Evolutionary conservation across 2,113 vertebrate genomes (phyloP), one percentile per base, ranked within the genome.

Genomic region (Aramus guarauna): DNA sequence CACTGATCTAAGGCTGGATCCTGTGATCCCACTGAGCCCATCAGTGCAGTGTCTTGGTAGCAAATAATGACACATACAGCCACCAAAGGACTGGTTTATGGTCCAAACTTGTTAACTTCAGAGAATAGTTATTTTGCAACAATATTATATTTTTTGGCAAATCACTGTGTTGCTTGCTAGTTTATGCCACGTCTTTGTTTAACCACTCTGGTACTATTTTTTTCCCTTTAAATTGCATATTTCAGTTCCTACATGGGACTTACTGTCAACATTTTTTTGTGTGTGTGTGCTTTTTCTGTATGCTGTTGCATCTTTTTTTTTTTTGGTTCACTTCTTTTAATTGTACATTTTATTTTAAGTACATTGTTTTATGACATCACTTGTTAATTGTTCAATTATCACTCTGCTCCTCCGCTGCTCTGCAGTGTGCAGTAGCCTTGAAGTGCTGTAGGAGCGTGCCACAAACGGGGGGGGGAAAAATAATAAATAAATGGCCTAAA

Each of bases 351-450:
- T 74, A 92, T 97, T 96, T 98, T 97, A 97, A 97, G 74, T 66
- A 75, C 58, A 76, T 84, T 94, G 68, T 88, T 97, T 97, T 95
- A 90, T 94, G 90, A 87, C 73, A 71, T 58, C 60, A 83, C 80
- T 97, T 89, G 96, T 91, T 98, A 98, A 95, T 96, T 97, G 77
- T 97, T 95, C 94, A 91, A 88, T 97, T 98, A 97, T 93, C 86
- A 84, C 78, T 83, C 67, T 88, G 52, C 50, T 93, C 81, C 58
- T 96, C 29, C 2, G 34, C 92, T 93, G 88, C 92, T 90, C 88
- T 96, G 88, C 74, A 92, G 55, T 2, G 39, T 58, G 90, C 41
- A 72, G 56, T 52, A 96, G 67, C 76, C 89, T 95, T 91, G 52
- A 92, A 90, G 50, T 30, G 45, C 66, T 80, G 74, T 32, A 92